phyloP scores from a whole-genome alignment of 2,888 invertebrate species.

The Drosophila picticornis region DNA sequence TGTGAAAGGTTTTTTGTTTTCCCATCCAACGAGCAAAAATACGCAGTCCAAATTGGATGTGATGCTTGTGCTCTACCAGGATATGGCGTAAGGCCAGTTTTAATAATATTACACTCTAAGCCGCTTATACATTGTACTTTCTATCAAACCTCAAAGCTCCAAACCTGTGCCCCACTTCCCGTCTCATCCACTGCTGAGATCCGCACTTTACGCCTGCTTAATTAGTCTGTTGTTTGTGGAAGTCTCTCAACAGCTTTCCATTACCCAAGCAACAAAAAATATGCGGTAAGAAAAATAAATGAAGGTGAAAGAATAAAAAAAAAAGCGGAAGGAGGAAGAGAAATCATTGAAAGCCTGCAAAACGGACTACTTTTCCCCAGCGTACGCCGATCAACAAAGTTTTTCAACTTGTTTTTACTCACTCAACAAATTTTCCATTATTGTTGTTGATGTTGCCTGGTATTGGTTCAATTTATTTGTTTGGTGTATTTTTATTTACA shows the following conservation, averaged over 20 bases:
- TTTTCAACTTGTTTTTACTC: constrained; percentile 43
- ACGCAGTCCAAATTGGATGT: background rate
- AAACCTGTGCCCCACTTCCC: background rate
- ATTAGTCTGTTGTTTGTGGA: constrained; percentile 38
- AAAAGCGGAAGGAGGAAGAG: background rate
- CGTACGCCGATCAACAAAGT: constrained; percentile 52
- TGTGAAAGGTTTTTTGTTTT: background rate
- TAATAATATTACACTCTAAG: constrained; percentile 6
- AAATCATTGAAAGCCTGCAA: constrained; percentile 50
- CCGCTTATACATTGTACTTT: background rate
- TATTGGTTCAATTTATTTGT: constrained; percentile 45
- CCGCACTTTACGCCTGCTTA: constrained; percentile 25
- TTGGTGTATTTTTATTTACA: constrained; percentile 57
- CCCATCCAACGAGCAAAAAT: background rate
- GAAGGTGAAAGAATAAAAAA: background rate
- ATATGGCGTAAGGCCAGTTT: background rate
- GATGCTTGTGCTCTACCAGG: background rate
- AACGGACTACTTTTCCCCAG: constrained; percentile 43
- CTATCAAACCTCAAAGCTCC: background rate
- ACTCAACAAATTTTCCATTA: constrained; percentile 47
- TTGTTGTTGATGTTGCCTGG: constrained; percentile 24
- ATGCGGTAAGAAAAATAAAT: constrained; percentile 1
- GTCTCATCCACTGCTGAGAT: background rate
- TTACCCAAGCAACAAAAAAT: constrained; percentile 18
- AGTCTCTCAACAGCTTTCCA: constrained; percentile 50